Base-by-base conservation (phyloP, 2,888 invertebrate genomes). In the Antheraea yamamai region DNA sequence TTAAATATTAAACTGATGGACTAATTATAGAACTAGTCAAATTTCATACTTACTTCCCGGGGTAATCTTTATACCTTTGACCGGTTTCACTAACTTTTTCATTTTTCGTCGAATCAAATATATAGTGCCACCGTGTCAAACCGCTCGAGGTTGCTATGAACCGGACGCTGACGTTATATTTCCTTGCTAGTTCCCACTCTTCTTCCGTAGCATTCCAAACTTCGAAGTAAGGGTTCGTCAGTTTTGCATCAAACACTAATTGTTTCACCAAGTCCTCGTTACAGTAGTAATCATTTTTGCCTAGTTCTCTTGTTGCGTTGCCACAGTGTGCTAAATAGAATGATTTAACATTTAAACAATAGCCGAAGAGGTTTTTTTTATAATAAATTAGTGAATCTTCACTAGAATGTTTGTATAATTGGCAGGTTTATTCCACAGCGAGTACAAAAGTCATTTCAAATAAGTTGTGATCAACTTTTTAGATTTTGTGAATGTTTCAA, bases 71-170 rank as follows among this genome's bases (percentile, higher is more conserved):
- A 14, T 79, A 77, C 51, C 91, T 85, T 18, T 83, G 81, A 0
- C 95, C 95, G 72, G 84, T 79, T 68, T 92, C 91, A 75, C 91
- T 87, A 0, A 95, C 92, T 39, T 82, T 78, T 78, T 95, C 95
- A 77, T 95, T 96, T 82, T 96, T 96, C 26, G 95, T 91, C 66
- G 95, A 95, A 64, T 96, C 96, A 76, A 95, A 95, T 71, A 97
- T 96, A 81, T 97, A 96, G 88, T 98, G 97, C 98, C 98, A 98
- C 74, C 98, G 95, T 0, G 98, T 98, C 0, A 98, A 91, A 0
- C 98, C 98, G 85, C 98, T 98, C 89, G 98, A 97, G 0, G 98
- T 98, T 0, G 98, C 97, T 39, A 98, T 97, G 88, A 98, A 98
- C 8, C 98, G 95, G 26, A 98, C 91, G 68, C 96, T 96, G 6